Conservation (phyloP, 2,113 vertebrate genomes). For the Syrmaticus mikado region DNA sequence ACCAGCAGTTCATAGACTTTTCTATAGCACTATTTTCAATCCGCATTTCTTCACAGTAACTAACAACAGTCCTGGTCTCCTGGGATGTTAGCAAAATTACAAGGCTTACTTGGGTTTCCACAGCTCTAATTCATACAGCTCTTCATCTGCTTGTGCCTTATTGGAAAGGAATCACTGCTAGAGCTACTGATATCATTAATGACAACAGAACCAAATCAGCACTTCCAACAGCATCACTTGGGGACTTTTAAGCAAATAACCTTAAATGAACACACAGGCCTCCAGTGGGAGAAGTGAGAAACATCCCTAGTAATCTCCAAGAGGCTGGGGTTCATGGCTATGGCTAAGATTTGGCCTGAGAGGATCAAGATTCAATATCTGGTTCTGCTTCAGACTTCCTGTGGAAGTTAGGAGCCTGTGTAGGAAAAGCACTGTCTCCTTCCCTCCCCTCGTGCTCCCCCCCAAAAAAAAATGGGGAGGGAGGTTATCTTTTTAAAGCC, state of each 20-base stretch:
- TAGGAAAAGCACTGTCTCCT: background rate
- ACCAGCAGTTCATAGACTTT: background rate
- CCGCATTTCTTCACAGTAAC: constrained; percentile 45
- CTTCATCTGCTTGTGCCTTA: constrained; percentile 29
- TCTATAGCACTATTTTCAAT: constrained; percentile 38
- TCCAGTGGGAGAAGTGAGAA: background rate
- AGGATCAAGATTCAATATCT: background rate
- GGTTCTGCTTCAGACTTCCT: constrained; percentile 17
- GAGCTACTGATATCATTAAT: constrained; percentile 23
- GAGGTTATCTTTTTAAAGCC: background rate
- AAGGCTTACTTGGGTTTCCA: constrained; percentile 45
- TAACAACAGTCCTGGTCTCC: constrained; percentile 57
- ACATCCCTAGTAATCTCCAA: background rate
- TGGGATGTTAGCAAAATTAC: constrained; percentile 53
- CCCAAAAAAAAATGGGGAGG: too few species aligned
- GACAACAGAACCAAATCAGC: constrained; percentile 22
- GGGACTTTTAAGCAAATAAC: background rate
- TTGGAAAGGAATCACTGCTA: constrained; percentile 35
- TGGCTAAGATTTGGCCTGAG: background rate
- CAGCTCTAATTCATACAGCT: constrained; percentile 32
- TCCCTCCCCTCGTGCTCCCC: too few species aligned
- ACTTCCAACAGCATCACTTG: background rate
- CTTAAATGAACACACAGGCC: background rate
- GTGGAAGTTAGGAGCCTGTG: background rate
- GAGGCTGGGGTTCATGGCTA: background rate